phyloP scores from a whole-genome alignment of 1,140 invertebrate species.

The Drosophila trapezifrons region DNA sequence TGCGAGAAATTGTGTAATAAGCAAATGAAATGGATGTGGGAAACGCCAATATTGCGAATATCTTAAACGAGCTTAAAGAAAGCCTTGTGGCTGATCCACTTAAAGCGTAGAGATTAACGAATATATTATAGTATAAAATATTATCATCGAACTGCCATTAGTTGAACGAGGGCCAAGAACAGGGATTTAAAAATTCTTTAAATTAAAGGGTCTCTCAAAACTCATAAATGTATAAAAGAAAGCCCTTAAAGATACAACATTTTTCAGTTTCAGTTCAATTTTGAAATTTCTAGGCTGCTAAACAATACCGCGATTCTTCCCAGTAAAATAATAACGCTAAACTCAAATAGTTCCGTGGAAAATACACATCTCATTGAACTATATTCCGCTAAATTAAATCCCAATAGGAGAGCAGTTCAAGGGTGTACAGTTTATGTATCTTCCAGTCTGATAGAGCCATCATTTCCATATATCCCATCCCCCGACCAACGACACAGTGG shows the following conservation, averaged over 20 bases:
- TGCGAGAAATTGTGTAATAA: slow-evolving; percentile 65
- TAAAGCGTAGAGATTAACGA: neutral
- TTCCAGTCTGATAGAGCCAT: slow-evolving; percentile 13
- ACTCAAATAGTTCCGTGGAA: neutral
- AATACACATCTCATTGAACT: neutral
- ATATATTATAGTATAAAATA: too few relatives aligned
- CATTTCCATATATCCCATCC: slow-evolving; percentile 62
- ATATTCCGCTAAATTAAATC: slow-evolving; percentile 2
- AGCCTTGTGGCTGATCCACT: neutral
- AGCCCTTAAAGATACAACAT: too few relatives aligned
- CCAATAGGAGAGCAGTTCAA: slow-evolving; percentile 7
- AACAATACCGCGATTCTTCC: neutral
- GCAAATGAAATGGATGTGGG: slow-evolving; percentile 50
- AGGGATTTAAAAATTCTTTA: too few relatives aligned
- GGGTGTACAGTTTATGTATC: slow-evolving; percentile 9
- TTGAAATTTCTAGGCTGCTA: too few relatives aligned
- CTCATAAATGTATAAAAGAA: neutral
- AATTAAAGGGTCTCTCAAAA: too few relatives aligned
- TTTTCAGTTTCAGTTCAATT: too few relatives aligned
- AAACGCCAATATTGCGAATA: slow-evolving; percentile 33
- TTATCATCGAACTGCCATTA: neutral
- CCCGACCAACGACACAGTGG: slow-evolving; percentile 38
- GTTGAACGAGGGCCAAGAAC: too few relatives aligned
- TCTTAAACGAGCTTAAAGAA: slow-evolving; percentile 24
- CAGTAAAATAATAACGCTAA: neutral